phyloP scores from a whole-genome alignment of 2,797 vertebrate genomes.

The Mareca penelope region DNA sequence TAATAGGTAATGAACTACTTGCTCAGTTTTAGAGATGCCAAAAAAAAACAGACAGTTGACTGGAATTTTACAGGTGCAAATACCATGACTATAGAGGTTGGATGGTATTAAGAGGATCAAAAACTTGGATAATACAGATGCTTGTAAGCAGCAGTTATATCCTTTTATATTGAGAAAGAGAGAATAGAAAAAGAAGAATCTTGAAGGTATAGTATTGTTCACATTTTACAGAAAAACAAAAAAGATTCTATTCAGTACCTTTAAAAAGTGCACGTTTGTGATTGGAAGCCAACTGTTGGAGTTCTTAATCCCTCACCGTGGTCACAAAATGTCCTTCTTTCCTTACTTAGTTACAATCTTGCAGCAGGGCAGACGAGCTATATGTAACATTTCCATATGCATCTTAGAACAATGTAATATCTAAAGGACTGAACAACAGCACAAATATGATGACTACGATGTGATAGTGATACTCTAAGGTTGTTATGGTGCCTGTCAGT shows the following conservation, averaged over 20 bases:
- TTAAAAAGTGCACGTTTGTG: background rate
- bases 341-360: background rate
- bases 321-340: background rate
- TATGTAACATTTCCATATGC: background rate
- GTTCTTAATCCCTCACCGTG: background rate
- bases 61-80: background rate
- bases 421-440: background rate
- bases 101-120: background rate
- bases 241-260: background rate
- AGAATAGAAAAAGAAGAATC: background rate
- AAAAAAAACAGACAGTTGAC: background rate
- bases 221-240: background rate
- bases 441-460: background rate
- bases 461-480: background rate
- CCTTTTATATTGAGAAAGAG: background rate
- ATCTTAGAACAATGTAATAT: background rate
- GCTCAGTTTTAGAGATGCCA: background rate
- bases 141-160: background rate
- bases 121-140: background rate
- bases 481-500: background rate
- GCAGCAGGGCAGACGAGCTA: background rate
- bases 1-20: background rate
- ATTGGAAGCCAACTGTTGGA: background rate
- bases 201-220: background rate
- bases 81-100: background rate